Conservation (phyloP, 2,113 vertebrate species). For the Mystacornis crossleyi region DNA sequence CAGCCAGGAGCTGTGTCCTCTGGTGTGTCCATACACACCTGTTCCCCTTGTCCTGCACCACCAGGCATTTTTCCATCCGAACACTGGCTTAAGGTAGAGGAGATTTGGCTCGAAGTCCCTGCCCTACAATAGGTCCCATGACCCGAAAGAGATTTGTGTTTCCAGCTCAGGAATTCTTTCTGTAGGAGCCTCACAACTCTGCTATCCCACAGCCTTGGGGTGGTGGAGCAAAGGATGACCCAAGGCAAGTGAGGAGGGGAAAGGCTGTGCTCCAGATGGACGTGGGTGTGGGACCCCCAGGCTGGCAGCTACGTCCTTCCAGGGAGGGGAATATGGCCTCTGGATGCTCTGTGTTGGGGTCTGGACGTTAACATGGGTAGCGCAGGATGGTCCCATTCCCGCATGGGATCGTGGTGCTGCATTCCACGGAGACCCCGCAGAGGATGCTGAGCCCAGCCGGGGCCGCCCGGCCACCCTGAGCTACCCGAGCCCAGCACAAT, state of each 20-base stretch:
- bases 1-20: too few species aligned
- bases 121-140: not conserved
- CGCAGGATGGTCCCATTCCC: fast-evolving
- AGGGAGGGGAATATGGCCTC: not conserved
- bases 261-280: not conserved
- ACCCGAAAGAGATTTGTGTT: not conserved
- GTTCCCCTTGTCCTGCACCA: not conserved
- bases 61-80: not conserved
- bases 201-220: not conserved
- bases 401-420: fast-evolving
- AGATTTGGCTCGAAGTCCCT: not conserved
- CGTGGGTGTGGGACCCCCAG: not conserved
- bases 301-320: not conserved
- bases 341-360: not conserved
- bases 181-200: not conserved
- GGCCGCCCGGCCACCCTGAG: fast-evolving
- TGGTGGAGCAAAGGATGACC: not conserved
- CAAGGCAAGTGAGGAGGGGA: not conserved
- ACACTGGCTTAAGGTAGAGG: not conserved
- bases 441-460: not conserved
- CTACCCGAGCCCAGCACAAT: not conserved
- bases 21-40: not conserved
- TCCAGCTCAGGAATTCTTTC: not conserved
- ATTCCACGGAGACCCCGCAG: not conserved
- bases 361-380: not conserved